Base-by-base conservation (phyloP, 30 jellyfish, hydroid and myxozoan genomes). In the Turritopsis rubra region DNA sequence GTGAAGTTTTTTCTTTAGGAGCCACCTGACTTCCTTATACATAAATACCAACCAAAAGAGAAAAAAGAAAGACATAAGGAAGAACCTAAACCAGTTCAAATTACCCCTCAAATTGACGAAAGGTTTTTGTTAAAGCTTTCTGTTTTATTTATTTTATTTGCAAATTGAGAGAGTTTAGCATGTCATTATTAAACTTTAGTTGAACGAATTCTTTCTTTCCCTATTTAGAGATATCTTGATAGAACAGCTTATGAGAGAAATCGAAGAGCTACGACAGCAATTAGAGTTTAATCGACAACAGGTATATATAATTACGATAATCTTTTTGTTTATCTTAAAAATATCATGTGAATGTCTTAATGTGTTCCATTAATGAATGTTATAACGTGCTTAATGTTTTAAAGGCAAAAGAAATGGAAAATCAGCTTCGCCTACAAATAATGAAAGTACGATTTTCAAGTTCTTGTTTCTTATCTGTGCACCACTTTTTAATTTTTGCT, bases 211-310 rank as follows among this genome's bases (percentile, higher is more conserved):
- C 3, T 23, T 52, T 72, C 29, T 29, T n/a, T n/a, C n/a, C n/a
- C n/a, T n/a, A n/a, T n/a, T 41, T 41, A 92, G 98, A 71, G 98
- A 92, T 86, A 24, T 92, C 73, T 72, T 92, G 88, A 93, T 93
- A 25, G 99, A 93, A 27, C 99, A 93, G 54, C 84, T 93, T 31
- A 93, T 93, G 96, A 85, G 96, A 72, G 99, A 93, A 79, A 93
- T 93, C 27, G 89, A 83, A 29, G 99, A 93, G 18, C 87, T 93
- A 7, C 82, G 95, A 29, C 89, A 93, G 30, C 96, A 93, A 27
- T 41, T 93, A 29, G 95, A 83, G 21, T 83, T 24, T 53, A 29
- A 83, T 3, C 97, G 86, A 54, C 85, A 91, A 65, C 85, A 80
- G 81, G 99, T 89, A 54, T 21, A 22, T 18, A 68, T 66, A 41